These are phyloP conservation scores for Aleiodes leptofemur DNA, from an alignment of 2,888 invertebrate genomes.

Conservation along the genomic window DNA sequence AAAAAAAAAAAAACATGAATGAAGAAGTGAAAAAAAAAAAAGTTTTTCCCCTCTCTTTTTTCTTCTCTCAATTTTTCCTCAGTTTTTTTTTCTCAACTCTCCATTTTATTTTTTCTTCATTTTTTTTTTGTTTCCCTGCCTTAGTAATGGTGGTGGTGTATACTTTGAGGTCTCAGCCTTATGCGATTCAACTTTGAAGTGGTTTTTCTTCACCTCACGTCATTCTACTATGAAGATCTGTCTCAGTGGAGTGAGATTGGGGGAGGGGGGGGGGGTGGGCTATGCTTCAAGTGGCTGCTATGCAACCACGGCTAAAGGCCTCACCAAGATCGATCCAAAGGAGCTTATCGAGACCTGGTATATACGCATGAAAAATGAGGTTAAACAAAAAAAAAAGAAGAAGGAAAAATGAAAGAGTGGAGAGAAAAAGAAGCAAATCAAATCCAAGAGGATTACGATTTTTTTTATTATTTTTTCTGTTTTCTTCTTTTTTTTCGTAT, in stretches of 20 bases:
- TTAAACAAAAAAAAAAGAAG: background rate
- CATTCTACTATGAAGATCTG: slow-evolving; percentile 19
- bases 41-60: background rate
- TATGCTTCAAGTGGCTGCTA: slow-evolving; percentile 3
- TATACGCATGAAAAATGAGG: slow-evolving; percentile 63
- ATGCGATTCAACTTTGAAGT: slow-evolving; percentile 40
- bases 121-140: background rate
- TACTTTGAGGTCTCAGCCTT: slow-evolving; percentile 27
- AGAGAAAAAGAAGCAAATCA: too few relatives aligned
- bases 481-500: too few relatives aligned
- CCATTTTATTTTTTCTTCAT: background rate
- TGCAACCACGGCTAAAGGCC: slow-evolving; percentile 8
- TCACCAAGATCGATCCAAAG: slow-evolving; percentile 63
- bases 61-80: background rate
- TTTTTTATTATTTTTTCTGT: too few relatives aligned
- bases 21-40: slow-evolving; percentile 15
- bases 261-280: too few relatives aligned
- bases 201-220: slow-evolving; percentile 36
- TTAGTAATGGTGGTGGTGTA: background rate
- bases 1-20: slow-evolving; percentile 6
- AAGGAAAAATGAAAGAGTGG: too few relatives aligned
- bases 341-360: slow-evolving; percentile 64
- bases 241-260: background rate
- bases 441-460: too few relatives aligned
- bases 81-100: background rate